phyloP scores from a whole-genome alignment of 1,140 invertebrate species.

The Cydia fagiglandana region DNA sequence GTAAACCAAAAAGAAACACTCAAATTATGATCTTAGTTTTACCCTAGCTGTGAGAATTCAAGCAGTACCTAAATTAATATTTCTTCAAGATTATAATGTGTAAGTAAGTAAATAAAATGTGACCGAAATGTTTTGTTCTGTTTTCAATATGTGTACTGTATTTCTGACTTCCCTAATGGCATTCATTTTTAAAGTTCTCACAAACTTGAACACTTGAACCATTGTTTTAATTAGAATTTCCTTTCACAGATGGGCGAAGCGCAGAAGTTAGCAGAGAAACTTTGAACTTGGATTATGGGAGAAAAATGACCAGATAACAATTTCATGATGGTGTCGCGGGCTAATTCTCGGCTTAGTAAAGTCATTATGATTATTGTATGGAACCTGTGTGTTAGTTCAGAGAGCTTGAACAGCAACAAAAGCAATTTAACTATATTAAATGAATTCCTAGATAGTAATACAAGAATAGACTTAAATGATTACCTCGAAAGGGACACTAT shows the following conservation, averaged over 20 bases:
- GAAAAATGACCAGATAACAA: conserved; percentile 31
- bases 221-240: conserved; percentile 25
- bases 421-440: conserved; percentile 3
- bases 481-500: not conserved
- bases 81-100: no score
- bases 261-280: conserved; percentile 9
- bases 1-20: no score
- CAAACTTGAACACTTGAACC: conserved; percentile 29
- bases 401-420: conserved; percentile 5
- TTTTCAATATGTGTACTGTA: not conserved
- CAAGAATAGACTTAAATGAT: conserved; percentile 6
- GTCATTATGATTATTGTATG: conserved; percentile 26
- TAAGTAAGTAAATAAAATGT: no score
- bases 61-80: no score
- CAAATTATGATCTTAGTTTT: no score
- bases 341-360: not conserved
- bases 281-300: conserved; percentile 16
- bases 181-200: conserved; percentile 7
- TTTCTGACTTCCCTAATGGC: not conserved
- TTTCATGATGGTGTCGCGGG: not conserved
- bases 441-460: conserved; percentile 25
- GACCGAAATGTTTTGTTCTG: no score
- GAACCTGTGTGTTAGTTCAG: conserved; percentile 9
- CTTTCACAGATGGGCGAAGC: conserved; percentile 19
- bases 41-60: no score